Evolutionary conservation across 2,113 vertebrate species (phyloP).

Genomic region (Mustela nigripes): DNA sequence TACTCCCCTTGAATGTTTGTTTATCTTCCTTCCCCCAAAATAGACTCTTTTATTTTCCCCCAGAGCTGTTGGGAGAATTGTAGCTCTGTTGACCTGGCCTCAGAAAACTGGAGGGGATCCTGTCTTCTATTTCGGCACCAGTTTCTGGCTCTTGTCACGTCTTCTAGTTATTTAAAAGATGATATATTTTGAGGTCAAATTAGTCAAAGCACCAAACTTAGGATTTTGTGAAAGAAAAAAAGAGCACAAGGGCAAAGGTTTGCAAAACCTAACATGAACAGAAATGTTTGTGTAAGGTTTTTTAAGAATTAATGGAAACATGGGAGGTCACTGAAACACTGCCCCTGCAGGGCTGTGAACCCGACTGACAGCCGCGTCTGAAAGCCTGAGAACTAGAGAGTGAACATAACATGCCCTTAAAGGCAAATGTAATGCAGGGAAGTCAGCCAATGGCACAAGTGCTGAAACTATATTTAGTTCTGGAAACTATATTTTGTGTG

Average conservation of each 20-base stretch:
- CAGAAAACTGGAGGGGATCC: slow-evolving; percentile 54
- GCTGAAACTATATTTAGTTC: slow-evolving; percentile 81
- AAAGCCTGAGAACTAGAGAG: slow-evolving; percentile 69
- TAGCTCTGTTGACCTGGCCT: slow-evolving; percentile 59
- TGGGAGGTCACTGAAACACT: slow-evolving; percentile 64
- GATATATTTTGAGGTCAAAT: slow-evolving; percentile 75
- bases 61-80: slow-evolving; percentile 61
- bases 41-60: slow-evolving; percentile 57
- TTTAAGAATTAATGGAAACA: slow-evolving; percentile 76
- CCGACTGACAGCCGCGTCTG: neutral
- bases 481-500: slow-evolving; percentile 66
- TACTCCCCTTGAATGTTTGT: slow-evolving; percentile 50
- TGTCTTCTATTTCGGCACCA: slow-evolving; percentile 63
- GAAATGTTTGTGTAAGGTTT: slow-evolving; percentile 71
- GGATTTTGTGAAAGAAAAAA: slow-evolving; percentile 69
- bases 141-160: slow-evolving; percentile 77
- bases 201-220: slow-evolving; percentile 73
- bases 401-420: slow-evolving; percentile 50
- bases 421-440: slow-evolving; percentile 44
- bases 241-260: slow-evolving; percentile 67
- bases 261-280: slow-evolving; percentile 67
- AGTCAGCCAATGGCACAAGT: slow-evolving; percentile 44
- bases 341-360: slow-evolving; percentile 50
- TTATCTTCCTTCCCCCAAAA: slow-evolving; percentile 56
- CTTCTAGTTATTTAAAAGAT: slow-evolving; percentile 79